Percentiles rank a stretch among this genome's conserved stretches.
phyloP scores from a whole-genome alignment of 2,888 invertebrate genomes.

The Trisateles emortualis region DNA sequence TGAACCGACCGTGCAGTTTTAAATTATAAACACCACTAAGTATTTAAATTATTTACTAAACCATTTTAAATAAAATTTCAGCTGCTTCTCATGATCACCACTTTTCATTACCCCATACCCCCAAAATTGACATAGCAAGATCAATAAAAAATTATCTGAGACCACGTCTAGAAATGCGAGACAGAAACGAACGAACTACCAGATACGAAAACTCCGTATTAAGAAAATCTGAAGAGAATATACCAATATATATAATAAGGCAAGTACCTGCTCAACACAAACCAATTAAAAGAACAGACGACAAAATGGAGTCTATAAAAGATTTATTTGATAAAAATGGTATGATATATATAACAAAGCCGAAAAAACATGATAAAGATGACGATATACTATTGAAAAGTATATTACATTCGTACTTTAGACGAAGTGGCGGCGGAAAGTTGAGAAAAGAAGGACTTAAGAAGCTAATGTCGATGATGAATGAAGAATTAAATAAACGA shows the following conservation, averaged over 20 bases:
- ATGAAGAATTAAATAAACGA: slow-evolving; percentile 3
- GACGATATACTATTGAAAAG: not conserved
- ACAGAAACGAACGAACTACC: not conserved
- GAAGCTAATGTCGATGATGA: not conserved
- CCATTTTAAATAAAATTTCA: too few species aligned
- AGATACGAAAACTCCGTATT: not conserved
- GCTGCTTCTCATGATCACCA: not conserved
- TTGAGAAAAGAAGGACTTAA: not conserved
- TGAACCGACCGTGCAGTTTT: too few species aligned
- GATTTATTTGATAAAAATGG: slow-evolving; percentile 12
- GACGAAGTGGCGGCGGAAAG: not conserved
- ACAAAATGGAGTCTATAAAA: not conserved
- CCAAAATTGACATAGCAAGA: not conserved
- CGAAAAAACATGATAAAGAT: not conserved
- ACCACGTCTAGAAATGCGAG: not conserved
- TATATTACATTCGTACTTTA: not conserved
- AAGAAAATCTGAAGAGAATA: not conserved
- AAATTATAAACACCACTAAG: too few species aligned
- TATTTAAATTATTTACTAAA: too few species aligned
- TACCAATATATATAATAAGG: slow-evolving; percentile 1
- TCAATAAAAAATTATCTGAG: slow-evolving; percentile 1
- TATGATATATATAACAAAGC: slow-evolving; percentile 5
- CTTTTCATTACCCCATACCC: not conserved
- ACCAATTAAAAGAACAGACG: not conserved
- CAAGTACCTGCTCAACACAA: not conserved